A percentile compares a stretch with the other conserved stretches of the same genome.
Conservation (phyloP, 2,888 invertebrate species). For the Volucella bombylans region DNA sequence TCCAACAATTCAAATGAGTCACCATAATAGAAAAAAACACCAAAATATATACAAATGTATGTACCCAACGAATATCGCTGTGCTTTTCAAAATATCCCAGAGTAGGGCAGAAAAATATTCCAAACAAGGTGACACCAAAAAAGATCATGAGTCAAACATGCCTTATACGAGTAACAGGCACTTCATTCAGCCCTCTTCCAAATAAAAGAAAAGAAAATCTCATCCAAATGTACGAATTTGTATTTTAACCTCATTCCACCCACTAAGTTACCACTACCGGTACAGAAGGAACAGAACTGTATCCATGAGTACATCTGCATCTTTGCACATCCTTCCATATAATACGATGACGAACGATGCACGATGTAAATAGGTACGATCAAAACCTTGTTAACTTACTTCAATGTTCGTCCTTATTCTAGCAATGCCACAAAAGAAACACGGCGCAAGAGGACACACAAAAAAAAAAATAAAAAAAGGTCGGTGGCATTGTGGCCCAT, state of each 20-base stretch:
- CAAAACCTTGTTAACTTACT: too few relatives aligned
- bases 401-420: too few relatives aligned
- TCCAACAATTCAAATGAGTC: slow-evolving; percentile 16
- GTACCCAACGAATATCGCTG: slow-evolving; percentile 12
- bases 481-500: slow-evolving; percentile 13
- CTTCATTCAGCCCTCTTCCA: slow-evolving; percentile 37
- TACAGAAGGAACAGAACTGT: slow-evolving; percentile 27
- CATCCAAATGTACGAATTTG: slow-evolving; percentile 59
- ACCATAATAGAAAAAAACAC: slow-evolving; percentile 19
- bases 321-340: background rate
- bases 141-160: slow-evolving; percentile 39
- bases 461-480: too few relatives aligned
- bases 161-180: slow-evolving; percentile 25
- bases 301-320: slow-evolving; percentile 30
- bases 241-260: slow-evolving; percentile 14
- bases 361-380: too few relatives aligned
- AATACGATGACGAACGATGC: too few relatives aligned
- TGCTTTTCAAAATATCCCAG: slow-evolving; percentile 21
- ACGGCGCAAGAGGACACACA: background rate
- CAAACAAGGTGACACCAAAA: slow-evolving; percentile 40
- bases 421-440: background rate
- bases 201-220: slow-evolving; percentile 40
- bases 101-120: slow-evolving; percentile 15
- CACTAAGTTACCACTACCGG: slow-evolving; percentile 28
- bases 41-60: background rate